Evolutionary conservation across 2,888 invertebrate species (phyloP).

Genomic region (Helleia helle): DNA sequence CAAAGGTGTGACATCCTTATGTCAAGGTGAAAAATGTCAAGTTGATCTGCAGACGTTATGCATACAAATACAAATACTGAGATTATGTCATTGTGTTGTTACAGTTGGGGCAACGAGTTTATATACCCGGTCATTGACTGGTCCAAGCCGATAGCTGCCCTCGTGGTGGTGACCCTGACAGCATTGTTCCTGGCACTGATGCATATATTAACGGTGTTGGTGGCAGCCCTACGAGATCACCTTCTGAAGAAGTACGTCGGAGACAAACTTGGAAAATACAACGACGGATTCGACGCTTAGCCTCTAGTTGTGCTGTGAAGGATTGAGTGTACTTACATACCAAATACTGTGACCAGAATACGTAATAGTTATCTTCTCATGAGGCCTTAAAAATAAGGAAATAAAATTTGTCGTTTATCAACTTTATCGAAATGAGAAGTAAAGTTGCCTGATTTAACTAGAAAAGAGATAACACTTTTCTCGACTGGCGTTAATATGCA

Average conservation of each 20-base stretch:
- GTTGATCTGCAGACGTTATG: too few relatives aligned
- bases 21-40: constrained; percentile 17
- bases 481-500: too few relatives aligned
- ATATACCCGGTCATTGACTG: constrained; percentile 88
- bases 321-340: background rate
- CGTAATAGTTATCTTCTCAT: background rate
- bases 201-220: constrained; percentile 76
- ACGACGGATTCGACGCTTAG: constrained; percentile 47
- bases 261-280: constrained; percentile 44
- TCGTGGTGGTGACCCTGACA: constrained; percentile 78
- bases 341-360: background rate
- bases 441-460: too few relatives aligned
- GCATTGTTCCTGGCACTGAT: constrained; percentile 78
- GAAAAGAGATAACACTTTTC: too few relatives aligned
- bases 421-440: too few relatives aligned
- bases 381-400: too few relatives aligned
- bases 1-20: constrained; percentile 15
- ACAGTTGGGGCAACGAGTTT: constrained; percentile 77
- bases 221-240: constrained; percentile 68
- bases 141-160: constrained; percentile 78
- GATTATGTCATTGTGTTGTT: constrained; percentile 26
- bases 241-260: constrained; percentile 33
- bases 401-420: too few relatives aligned
- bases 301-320: background rate
- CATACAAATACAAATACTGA: constrained; percentile 1